Base-by-base conservation (phyloP, 2,113 vertebrate genomes). In the Anoura caudifer region DNA sequence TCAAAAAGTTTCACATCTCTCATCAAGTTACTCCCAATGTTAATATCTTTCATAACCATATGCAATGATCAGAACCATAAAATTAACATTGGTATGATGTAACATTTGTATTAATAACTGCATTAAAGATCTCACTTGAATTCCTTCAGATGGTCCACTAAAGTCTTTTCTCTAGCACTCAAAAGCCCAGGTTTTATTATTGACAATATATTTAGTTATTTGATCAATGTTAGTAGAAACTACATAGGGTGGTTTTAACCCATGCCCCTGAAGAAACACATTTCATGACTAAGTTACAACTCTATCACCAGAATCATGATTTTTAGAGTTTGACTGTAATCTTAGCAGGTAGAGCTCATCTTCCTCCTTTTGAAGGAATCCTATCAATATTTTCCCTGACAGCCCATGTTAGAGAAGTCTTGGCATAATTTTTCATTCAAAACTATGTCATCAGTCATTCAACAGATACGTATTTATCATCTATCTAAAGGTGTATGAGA, bases 121-220 rank as follows among this genome's bases (percentile, higher is more conserved):
- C 47, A 92, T 80, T 89, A 80, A 91, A 97, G 41, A 24, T 28
- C 41, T 95, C 70, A 80, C 90, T 97, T 69, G 41, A 89, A 79
- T 95, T 70, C 33, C 50, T 80, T 84, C 36, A 81, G 22, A 56
- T 92, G 59, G 69, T 85, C 31, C 43, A 75, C 41, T 72, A 65
- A 87, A 43, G 41, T 73, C 15, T 90, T 94, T 95, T 91, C 43
- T 61, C 56, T 8, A 75, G 61, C 33, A 94, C 13, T 80, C 38
- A 83, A 70, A 79, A 88, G 70, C 33, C 13, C 84, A 38, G 59
- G 54, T 92, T 56, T 95, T 88, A 75, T 70, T 76, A 63, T 85
- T 80, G 70, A 83, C 1, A 52, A 22, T 72, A 65, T 91, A 36
- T 95, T 91, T 82, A 28, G 38, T 70, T 95, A 79, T 61, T 90